phyloP scores from a whole-genome alignment of 2,113 vertebrate species.

The Tetrax tetrax region DNA sequence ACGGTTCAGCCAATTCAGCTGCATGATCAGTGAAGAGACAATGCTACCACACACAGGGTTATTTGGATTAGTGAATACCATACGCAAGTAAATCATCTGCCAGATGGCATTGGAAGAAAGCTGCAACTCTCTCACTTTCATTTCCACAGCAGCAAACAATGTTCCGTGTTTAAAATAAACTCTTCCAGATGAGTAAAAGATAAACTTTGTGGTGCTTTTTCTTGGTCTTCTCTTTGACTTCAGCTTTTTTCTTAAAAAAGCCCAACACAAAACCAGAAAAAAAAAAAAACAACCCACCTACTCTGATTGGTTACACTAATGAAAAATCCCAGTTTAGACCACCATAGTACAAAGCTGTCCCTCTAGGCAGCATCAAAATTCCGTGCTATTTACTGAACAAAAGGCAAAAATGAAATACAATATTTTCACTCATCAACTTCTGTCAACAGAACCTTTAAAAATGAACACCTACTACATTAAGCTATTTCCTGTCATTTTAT shows the following conservation, averaged over 20 bases:
- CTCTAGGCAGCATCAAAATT: constrained; percentile 66
- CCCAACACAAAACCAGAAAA: background rate
- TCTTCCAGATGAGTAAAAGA: constrained; percentile 87
- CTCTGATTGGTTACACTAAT: constrained; percentile 68
- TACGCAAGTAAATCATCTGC: constrained; percentile 78
- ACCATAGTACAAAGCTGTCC: constrained; percentile 64
- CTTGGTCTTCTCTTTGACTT: constrained; percentile 69
- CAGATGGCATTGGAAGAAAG: constrained; percentile 80
- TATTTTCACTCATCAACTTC: constrained; percentile 66
- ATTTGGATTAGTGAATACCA: constrained; percentile 80
- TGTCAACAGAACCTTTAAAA: constrained; percentile 74
- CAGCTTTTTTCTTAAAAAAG: constrained; percentile 12
- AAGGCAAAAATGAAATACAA: constrained; percentile 56
- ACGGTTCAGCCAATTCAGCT: constrained; percentile 76
- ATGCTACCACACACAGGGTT: constrained; percentile 77
- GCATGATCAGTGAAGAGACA: constrained; percentile 67
- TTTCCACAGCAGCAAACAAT: constrained; percentile 81
- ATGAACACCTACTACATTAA: constrained; percentile 71
- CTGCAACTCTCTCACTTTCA: constrained; percentile 79
- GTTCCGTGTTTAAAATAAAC: constrained; percentile 84
- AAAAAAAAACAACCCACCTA: background rate
- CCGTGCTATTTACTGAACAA: constrained; percentile 56
- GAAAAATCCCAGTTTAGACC: constrained; percentile 67
- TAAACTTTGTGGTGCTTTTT: constrained; percentile 76
- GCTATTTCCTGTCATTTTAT: constrained; percentile 75